These are phyloP conservation scores for Ornithorhynchus anatinus DNA, from an alignment of 2,113 vertebrate genomes.

Conservation along the genomic window DNA sequence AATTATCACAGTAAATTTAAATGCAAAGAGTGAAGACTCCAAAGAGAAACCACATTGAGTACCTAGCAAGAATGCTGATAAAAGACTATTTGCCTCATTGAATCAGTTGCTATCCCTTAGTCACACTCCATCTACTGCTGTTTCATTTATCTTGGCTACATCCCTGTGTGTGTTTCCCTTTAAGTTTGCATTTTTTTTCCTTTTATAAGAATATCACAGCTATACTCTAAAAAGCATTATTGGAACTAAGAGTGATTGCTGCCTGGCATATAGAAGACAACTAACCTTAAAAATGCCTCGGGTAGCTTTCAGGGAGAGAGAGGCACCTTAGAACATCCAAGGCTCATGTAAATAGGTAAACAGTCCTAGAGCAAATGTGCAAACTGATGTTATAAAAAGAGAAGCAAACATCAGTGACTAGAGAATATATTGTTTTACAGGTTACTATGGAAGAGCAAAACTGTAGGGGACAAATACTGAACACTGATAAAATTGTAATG, in stretches of 20 bases:
- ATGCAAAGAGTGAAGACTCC: no score
- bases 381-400: not conserved
- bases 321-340: constrained; percentile 30
- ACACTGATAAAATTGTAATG: not conserved
- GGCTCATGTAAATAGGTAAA: constrained; percentile 26
- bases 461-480: not conserved
- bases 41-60: no score
- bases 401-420: constrained; percentile 3
- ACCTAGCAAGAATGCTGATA: not conserved
- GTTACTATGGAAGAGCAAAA: not conserved
- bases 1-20: no score
- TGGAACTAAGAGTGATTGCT: constrained; percentile 1
- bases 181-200: not conserved
- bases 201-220: constrained; percentile 13
- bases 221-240: not conserved
- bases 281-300: no score
- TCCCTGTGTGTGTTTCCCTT: no score
- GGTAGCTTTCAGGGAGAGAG: constrained; percentile 41
- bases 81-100: not conserved
- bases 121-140: not conserved
- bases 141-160: constrained; percentile 10
- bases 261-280: constrained; percentile 7
- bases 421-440: not conserved
- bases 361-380: no score
- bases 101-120: not conserved